phyloP scores from a whole-genome alignment of 1,140 invertebrate genomes.

The Drosophila pectinifera region DNA sequence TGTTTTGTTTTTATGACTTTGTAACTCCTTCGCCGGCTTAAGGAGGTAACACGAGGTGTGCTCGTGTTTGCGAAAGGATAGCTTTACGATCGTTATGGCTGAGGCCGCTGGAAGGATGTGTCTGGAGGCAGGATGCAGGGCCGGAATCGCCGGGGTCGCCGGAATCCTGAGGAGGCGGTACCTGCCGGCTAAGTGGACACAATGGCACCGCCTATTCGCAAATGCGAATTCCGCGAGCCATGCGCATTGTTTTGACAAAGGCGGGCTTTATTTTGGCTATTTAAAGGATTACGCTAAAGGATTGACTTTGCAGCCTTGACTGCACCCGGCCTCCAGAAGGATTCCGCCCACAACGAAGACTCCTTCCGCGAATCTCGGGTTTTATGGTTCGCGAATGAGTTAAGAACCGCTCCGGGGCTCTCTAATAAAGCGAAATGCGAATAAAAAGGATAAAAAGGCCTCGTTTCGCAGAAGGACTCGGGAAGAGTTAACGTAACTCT shows the following conservation, averaged over 20 bases:
- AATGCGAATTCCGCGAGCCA: constrained; percentile 69
- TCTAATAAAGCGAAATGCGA: constrained; percentile 57
- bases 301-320: constrained; percentile 83
- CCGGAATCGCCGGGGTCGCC: constrained; percentile 11
- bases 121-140: background rate
- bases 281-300: constrained; percentile 85
- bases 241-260: constrained; percentile 79
- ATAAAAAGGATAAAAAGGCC: constrained; percentile 58
- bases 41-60: constrained; percentile 32
- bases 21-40: constrained; percentile 77
- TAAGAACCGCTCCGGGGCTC: constrained; percentile 52
- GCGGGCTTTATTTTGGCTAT: constrained; percentile 83
- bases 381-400: constrained; percentile 67
- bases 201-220: constrained; percentile 75
- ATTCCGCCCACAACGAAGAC: constrained; percentile 63
- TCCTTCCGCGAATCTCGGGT: constrained; percentile 64
- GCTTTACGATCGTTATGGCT: constrained; percentile 72
- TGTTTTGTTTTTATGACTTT: constrained; percentile 84
- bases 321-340: constrained; percentile 41
- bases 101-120: constrained; percentile 35
- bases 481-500: constrained; percentile 81
- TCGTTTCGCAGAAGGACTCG: constrained; percentile 61
- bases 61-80: constrained; percentile 78
- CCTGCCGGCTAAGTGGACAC: constrained; percentile 72
- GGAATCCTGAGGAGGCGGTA: constrained; percentile 56